Conservation (phyloP, 2,888 invertebrate genomes). For the Mayetiola destructor region DNA sequence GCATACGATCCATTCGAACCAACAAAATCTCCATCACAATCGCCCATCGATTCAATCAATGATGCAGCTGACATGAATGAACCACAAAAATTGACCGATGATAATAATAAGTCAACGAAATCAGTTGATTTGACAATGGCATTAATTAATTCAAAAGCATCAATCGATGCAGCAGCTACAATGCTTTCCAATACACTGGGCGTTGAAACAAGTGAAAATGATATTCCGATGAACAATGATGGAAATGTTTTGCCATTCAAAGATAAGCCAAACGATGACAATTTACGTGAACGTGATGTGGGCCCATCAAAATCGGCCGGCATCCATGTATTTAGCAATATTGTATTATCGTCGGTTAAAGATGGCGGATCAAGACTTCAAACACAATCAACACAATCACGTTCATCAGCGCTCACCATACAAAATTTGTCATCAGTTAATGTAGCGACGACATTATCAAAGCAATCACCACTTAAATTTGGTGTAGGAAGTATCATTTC, state of each 20-base stretch:
- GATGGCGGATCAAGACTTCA: background rate
- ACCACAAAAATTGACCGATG: background rate
- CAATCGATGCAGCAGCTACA: conserved; percentile 28
- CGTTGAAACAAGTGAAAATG: background rate
- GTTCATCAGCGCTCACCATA: background rate
- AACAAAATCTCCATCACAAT: conserved; percentile 49
- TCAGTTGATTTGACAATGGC: conserved; percentile 47
- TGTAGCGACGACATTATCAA: background rate
- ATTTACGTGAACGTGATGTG: background rate
- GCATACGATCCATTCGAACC: conserved; percentile 87
- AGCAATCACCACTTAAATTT: conserved; percentile 10
- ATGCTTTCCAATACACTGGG: conserved; percentile 12
- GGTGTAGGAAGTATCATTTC: background rate
- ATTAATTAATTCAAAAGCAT: conserved; percentile 37
- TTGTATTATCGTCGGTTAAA: conserved; percentile 17
- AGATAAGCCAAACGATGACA: background rate
- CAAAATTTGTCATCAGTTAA: background rate
- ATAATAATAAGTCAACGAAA: conserved; percentile 36
- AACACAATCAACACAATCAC: background rate
- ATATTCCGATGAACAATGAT: conserved; percentile 4
- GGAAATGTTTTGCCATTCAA: background rate
- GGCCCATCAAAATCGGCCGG: background rate
- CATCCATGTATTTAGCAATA: conserved; percentile 15
- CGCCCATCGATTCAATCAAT: conserved; percentile 19
- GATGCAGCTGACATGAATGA: conserved; percentile 5